Conservation (phyloP, 1,140 invertebrate genomes). For the Nymphalis io region DNA sequence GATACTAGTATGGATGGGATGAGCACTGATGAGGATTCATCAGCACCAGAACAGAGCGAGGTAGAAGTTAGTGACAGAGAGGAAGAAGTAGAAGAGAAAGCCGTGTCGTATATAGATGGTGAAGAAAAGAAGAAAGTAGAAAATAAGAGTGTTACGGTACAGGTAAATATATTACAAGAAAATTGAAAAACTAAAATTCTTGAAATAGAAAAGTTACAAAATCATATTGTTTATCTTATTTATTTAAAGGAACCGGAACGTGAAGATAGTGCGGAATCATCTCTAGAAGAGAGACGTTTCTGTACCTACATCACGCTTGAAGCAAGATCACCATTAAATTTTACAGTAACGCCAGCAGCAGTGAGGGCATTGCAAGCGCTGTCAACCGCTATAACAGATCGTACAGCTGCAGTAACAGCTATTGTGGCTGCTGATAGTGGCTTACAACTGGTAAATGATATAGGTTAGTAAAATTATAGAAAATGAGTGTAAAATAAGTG, state of each 20-base stretch:
- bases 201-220: neutral
- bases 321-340: slow-evolving; percentile 83
- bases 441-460: slow-evolving; percentile 80
- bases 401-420: slow-evolving; percentile 59
- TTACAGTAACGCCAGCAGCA: slow-evolving; percentile 85
- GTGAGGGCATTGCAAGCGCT: slow-evolving; percentile 84
- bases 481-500: no score
- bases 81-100: slow-evolving; percentile 62
- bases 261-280: slow-evolving; percentile 74
- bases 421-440: slow-evolving; percentile 54
- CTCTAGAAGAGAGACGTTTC: slow-evolving; percentile 76
- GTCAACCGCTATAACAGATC: slow-evolving; percentile 79
- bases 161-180: slow-evolving; percentile 49
- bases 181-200: neutral
- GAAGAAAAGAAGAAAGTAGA: slow-evolving; percentile 57
- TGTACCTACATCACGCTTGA: slow-evolving; percentile 87
- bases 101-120: slow-evolving; percentile 57
- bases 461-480: slow-evolving; percentile 73
- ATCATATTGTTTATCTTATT: neutral
- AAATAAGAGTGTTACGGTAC: slow-evolving; percentile 65
- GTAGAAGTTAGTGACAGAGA: slow-evolving; percentile 65
- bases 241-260: slow-evolving; percentile 58
- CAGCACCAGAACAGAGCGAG: slow-evolving; percentile 82
- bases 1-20: slow-evolving; percentile 88
- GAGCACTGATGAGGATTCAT: slow-evolving; percentile 86